phyloP scores from a whole-genome alignment of 2,888 invertebrate genomes.

The Machimus rusticus region DNA sequence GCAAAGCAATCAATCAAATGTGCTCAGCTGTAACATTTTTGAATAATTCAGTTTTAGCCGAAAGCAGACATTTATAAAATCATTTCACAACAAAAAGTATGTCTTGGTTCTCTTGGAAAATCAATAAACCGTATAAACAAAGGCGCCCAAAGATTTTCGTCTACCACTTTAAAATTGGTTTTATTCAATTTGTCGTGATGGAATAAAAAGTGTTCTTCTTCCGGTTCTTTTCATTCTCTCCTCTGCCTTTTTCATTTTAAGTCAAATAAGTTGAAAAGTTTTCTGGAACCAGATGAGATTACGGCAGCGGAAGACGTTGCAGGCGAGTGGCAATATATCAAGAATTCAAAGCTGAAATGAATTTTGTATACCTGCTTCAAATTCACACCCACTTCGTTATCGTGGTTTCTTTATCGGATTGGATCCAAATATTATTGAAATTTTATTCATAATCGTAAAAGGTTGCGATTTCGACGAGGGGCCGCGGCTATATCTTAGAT shows the following conservation, averaged over 20 bases:
- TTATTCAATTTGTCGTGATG: conserved; percentile 35
- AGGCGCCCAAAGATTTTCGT: background rate
- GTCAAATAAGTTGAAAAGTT: conserved; percentile 28
- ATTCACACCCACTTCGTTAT: conserved; percentile 34
- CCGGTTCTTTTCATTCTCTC: conserved; percentile 6
- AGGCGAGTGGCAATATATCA: conserved; percentile 24
- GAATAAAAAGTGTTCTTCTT: conserved; percentile 31
- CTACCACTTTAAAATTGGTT: conserved; percentile 31
- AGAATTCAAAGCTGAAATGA: conserved; percentile 37
- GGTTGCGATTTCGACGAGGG: background rate
- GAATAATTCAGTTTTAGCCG: background rate
- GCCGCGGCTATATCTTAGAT: background rate
- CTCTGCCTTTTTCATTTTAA: conserved; percentile 5
- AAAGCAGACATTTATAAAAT: background rate
- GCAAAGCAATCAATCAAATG: background rate
- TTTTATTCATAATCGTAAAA: conserved; percentile 34
- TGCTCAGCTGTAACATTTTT: background rate
- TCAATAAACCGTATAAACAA: conserved; percentile 34
- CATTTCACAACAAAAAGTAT: conserved; percentile 8
- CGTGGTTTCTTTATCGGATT: conserved; percentile 17
- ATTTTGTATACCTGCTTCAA: conserved; percentile 36
- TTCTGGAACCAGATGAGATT: conserved; percentile 27
- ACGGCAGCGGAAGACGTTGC: conserved; percentile 4
- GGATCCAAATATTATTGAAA: conserved; percentile 37
- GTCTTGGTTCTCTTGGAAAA: background rate